A percentile compares a stretch with the other conserved stretches of the same genome.
Evolutionary conservation across 1,140 invertebrate genomes (phyloP).

Genomic region (Ridgeia piscesae): DNA sequence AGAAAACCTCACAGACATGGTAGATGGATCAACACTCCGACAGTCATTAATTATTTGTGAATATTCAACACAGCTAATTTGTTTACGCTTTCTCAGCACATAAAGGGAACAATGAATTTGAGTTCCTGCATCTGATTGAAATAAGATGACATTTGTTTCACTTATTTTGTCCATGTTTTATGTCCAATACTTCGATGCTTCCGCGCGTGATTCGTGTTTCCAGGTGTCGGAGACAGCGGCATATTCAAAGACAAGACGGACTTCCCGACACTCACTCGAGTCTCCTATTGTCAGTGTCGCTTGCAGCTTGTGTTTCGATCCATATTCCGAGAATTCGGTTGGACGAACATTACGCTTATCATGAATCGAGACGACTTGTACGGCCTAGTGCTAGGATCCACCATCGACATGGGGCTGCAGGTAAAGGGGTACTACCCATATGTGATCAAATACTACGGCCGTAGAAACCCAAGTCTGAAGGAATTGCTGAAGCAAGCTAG

Average conservation of each 20-base stretch:
- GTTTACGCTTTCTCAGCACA: background rate
- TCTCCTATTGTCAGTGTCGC: constrained; percentile 83
- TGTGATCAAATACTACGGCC: constrained; percentile 35
- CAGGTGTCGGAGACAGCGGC: constrained; percentile 63
- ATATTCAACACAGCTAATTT: background rate
- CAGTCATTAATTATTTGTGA: background rate
- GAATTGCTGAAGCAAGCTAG: constrained; percentile 64
- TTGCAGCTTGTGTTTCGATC: constrained; percentile 77
- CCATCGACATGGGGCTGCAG: constrained; percentile 33
- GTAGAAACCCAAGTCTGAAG: constrained; percentile 21
- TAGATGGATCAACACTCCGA: no score
- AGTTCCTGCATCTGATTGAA: background rate
- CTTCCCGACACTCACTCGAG: constrained; percentile 80
- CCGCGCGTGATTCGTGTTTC: constrained; percentile 49
- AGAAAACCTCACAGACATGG: no score
- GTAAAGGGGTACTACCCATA: constrained; percentile 31
- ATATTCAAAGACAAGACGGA: constrained; percentile 85
- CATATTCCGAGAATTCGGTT: constrained; percentile 79
- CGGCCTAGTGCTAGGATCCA: constrained; percentile 18
- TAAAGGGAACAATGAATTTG: background rate
- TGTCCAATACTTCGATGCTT: background rate
- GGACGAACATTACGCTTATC: constrained; percentile 80
- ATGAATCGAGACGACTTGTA: constrained; percentile 57
- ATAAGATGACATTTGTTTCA: background rate
- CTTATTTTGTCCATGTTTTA: background rate